Conservation (phyloP, 2,797 vertebrate species). For the Brotula barbata region DNA sequence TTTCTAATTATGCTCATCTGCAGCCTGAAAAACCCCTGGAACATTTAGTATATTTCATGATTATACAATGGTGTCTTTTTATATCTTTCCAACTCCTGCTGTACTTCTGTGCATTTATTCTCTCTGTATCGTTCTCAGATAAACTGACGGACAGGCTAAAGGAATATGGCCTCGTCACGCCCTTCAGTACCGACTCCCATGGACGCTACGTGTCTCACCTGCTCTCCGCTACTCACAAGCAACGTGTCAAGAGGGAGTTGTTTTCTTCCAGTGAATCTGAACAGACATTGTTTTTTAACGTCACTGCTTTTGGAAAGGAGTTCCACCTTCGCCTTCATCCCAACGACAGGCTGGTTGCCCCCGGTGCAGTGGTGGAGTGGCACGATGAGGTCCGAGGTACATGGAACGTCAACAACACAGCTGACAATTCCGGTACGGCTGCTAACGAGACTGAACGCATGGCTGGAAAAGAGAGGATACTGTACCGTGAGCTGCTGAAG, state of each 20-base stretch:
- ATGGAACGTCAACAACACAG: conserved; percentile 52
- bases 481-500: conserved; percentile 87
- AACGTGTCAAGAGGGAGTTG: conserved; percentile 82
- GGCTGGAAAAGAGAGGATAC: conserved; percentile 63
- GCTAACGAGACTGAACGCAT: conserved; percentile 41
- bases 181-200: conserved; percentile 87
- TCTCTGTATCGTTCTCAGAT: conserved; percentile 64
- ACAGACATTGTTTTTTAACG: conserved; percentile 87
- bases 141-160: conserved; percentile 74
- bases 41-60: too few species aligned
- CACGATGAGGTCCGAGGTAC: conserved; percentile 73
- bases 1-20: too few species aligned
- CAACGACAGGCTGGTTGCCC: conserved; percentile 86
- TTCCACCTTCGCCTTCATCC: conserved; percentile 91
- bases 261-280: conserved; percentile 46
- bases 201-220: conserved; percentile 90
- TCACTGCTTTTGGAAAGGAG: conserved; percentile 91
- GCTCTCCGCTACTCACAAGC: conserved; percentile 87
- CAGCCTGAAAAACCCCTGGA: too few species aligned
- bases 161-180: conserved; percentile 90
- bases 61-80: too few species aligned
- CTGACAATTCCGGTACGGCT: background rate
- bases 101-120: background rate
- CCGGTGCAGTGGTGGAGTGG: conserved; percentile 91
- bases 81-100: too few species aligned